Conservation (phyloP, 2,113 vertebrate species). For the Panurus biarmicus region DNA sequence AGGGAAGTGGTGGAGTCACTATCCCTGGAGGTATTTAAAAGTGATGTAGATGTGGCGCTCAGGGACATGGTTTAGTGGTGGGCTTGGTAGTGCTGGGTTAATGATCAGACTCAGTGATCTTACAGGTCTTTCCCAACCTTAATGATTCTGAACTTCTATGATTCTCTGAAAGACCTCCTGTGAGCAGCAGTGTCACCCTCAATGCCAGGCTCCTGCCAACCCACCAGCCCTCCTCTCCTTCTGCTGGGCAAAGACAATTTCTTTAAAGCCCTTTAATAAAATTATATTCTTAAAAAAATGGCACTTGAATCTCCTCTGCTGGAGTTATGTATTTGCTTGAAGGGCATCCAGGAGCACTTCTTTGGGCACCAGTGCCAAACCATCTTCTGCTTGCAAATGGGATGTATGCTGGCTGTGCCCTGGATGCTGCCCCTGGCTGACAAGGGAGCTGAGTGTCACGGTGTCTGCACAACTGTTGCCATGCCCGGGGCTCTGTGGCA, state of each 20-base stretch:
- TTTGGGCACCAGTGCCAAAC: neutral
- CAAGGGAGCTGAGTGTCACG: neutral
- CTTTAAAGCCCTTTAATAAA: constrained; percentile 13
- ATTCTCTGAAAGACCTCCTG: neutral
- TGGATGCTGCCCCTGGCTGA: neutral
- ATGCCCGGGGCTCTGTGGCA: rapidly evolving
- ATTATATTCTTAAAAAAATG: neutral
- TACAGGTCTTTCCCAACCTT: neutral
- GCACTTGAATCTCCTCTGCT: neutral
- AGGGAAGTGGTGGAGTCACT: neutral
- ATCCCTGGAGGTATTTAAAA: neutral
- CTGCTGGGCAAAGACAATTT: neutral
- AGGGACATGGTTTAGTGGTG: neutral
- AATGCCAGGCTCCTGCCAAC: neutral
- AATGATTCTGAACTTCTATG: neutral
- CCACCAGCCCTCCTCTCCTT: neutral
- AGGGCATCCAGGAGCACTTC: constrained; percentile 13
- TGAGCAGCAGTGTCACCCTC: neutral
- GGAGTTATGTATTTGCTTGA: neutral
- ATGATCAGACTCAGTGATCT: neutral
- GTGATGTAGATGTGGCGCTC: neutral
- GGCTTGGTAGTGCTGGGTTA: neutral
- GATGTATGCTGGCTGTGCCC: neutral
- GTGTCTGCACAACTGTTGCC: neutral
- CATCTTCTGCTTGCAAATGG: neutral